phyloP scores from a whole-genome alignment of 1,140 invertebrate genomes.

The Macrocentrus cingulum region DNA sequence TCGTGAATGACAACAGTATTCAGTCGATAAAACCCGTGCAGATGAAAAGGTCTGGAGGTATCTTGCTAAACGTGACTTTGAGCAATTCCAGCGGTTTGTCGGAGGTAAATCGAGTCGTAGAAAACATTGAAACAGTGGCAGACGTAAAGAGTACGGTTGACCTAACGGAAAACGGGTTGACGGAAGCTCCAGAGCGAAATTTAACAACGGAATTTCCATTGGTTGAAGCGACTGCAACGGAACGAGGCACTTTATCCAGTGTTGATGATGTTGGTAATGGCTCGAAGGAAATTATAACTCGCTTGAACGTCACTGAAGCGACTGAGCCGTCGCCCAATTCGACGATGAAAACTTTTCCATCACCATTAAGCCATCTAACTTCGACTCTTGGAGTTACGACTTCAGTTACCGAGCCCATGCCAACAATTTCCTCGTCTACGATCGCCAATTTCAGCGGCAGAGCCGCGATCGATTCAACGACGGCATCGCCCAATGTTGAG shows the following conservation, averaged over 20 bases:
- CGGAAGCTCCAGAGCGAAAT: slow-evolving; percentile 27
- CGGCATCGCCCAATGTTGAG: slow-evolving; percentile 38
- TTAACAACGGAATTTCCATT: slow-evolving; percentile 15
- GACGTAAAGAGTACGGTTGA: slow-evolving; percentile 28
- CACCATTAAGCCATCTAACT: not conserved
- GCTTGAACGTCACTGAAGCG: slow-evolving; percentile 30
- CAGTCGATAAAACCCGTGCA: slow-evolving; percentile 38
- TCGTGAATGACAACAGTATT: slow-evolving; percentile 44
- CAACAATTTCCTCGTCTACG: slow-evolving; percentile 14
- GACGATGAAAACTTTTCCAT: not conserved
- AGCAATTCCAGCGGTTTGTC: slow-evolving; percentile 1
- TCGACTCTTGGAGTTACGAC: slow-evolving; percentile 6
- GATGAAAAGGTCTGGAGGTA: slow-evolving; percentile 35
- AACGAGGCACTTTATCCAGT: slow-evolving; percentile 18
- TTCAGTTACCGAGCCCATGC: slow-evolving; percentile 12
- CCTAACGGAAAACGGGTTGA: slow-evolving; percentile 38
- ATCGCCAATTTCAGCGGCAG: not conserved
- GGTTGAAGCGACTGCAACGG: not conserved
- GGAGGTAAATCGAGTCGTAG: slow-evolving; percentile 14
- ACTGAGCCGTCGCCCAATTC: slow-evolving; percentile 3
- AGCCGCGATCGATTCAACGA: slow-evolving; percentile 15
- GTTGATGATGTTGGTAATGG: slow-evolving; percentile 29
- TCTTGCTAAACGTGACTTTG: slow-evolving; percentile 15
- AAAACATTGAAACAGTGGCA: slow-evolving; percentile 18
- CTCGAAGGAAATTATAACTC: slow-evolving; percentile 28